Conservation (phyloP, 2,888 invertebrate genomes). For the Apamea sordens region DNA sequence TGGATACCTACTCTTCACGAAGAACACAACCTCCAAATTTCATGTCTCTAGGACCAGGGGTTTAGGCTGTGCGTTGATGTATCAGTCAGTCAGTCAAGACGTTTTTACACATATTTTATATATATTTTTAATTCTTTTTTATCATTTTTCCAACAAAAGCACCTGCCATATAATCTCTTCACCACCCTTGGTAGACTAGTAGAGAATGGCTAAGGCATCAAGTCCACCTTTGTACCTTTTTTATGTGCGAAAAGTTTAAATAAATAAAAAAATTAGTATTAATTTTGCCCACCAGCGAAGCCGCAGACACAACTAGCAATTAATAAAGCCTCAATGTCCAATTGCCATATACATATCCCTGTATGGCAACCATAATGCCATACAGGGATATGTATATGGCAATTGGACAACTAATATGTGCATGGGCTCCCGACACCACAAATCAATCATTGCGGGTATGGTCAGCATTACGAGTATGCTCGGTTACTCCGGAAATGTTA, state of each 20-base stretch:
- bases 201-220: neutral
- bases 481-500: neutral
- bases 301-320: neutral
- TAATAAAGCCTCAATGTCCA: neutral
- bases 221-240: too few species aligned
- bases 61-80: too few species aligned
- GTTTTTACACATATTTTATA: too few species aligned
- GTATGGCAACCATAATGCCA: too few species aligned
- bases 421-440: neutral
- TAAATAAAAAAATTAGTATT: neutral
- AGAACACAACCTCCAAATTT: too few species aligned
- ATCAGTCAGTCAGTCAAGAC: too few species aligned
- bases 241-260: too few species aligned
- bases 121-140: too few species aligned
- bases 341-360: too few species aligned
- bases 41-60: too few species aligned
- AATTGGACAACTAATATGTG: neutral
- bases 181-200: neutral
- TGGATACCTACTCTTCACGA: too few species aligned
- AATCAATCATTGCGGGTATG: conserved; percentile 22
- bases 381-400: too few species aligned
- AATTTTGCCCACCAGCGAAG: neutral
- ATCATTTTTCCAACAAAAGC: neutral
- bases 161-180: neutral
- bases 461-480: conserved; percentile 2